A percentile compares a stretch with the other conserved stretches of the same genome.
phyloP scores from a whole-genome alignment of 2,113 vertebrate species.

The Procavia capensis region DNA sequence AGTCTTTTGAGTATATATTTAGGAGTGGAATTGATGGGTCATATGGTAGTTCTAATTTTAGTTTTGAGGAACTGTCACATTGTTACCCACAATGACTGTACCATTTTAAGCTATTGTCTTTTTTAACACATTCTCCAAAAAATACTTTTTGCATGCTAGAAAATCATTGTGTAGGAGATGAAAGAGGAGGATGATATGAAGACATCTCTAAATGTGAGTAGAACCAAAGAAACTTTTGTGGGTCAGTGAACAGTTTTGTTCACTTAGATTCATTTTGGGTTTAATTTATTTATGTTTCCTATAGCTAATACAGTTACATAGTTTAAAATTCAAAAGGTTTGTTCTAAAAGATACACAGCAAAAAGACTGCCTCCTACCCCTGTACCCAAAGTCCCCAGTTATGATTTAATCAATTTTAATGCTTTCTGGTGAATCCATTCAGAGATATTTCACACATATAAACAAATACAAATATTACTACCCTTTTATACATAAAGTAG shows the following conservation, averaged over 20 bases:
- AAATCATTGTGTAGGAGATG: constrained; percentile 27
- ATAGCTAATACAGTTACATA: neutral
- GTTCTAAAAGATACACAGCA: neutral
- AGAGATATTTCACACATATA: neutral
- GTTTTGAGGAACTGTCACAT: too few species aligned
- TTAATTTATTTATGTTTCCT: constrained; percentile 9
- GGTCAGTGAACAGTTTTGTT: neutral
- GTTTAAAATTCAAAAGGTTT: constrained; percentile 27
- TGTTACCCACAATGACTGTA: too few species aligned
- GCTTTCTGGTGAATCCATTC: neutral
- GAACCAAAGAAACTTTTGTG: neutral
- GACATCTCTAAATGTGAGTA: neutral
- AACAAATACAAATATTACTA: neutral
- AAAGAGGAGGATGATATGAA: neutral
- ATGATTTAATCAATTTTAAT: neutral
- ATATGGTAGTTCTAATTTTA: too few species aligned
- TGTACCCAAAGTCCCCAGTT: neutral
- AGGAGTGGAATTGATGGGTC: too few species aligned
- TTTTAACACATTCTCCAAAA: neutral
- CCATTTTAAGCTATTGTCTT: neutral
- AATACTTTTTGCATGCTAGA: neutral
- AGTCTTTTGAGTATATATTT: too few species aligned
- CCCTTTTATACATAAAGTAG: neutral
- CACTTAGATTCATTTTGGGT: neutral
- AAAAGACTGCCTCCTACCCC: neutral